Base-by-base conservation (phyloP, 1,140 invertebrate genomes). In the Euwallacea fornicatus region DNA sequence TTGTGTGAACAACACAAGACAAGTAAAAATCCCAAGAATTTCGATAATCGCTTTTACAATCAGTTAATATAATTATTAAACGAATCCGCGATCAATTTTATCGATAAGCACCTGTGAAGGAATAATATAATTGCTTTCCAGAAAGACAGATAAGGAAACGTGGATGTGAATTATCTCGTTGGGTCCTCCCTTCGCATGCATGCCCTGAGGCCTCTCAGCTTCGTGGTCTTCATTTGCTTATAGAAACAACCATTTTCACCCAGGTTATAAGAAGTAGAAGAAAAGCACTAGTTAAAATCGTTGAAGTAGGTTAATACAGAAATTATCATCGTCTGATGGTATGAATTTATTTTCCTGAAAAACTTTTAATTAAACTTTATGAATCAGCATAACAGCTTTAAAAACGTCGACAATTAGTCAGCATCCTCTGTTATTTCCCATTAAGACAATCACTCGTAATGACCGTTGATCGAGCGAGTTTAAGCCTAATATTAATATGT, bases 81-180 rank as follows among this genome's bases (percentile, higher is more conserved):
- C 41, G n/a, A 50, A 60, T 68, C 55, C 21, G 46, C 7, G 66
- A 68, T 68, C 58, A 68, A 68, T 47, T 68, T 68, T 42, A 59
- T 10, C 44, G 66, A 68, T 68, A 68, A 11, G 7, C 11, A 47
- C 13, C 16, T 68, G 56, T 60, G 56, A 68, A 68, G 56, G 66
- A 68, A n/a, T 68, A 60, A 68, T 68, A 60, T 68, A 59, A 42
- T 68, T 68, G 60, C 42, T 60, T 68, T 68, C 44, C 58, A 59
- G 58, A 44, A 60, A 68, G 41, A 47, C 46, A 21, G 55, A 59
- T 60, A 60, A 21, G 44, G 42, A 66, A 66, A 66, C 65, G 43
- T 53, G 54, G n/a, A 50, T 59, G 43, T 68, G 43, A 68, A 56
- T 68, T 68, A 68, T 68, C 56, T 68, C 11, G 42, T 58, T 15